Conservation (phyloP, 2,888 invertebrate genomes). For the Lysandra coridon region DNA sequence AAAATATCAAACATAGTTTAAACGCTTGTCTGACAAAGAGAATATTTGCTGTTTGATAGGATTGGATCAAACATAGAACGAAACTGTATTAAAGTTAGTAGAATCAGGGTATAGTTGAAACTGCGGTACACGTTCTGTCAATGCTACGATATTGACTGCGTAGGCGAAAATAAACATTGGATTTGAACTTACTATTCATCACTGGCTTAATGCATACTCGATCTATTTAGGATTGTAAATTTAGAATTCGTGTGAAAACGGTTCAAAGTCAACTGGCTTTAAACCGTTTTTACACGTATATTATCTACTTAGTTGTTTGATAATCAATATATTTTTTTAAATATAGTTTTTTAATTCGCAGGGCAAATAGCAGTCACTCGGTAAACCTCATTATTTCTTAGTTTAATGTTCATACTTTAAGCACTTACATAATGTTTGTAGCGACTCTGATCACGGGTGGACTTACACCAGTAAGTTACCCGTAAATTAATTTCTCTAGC, state of each 20-base stretch:
- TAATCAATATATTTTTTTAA: not conserved
- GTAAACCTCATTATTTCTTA: too few species aligned
- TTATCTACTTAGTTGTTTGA: not conserved
- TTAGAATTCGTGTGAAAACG: too few species aligned
- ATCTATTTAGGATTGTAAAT: not conserved
- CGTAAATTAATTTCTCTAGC: too few species aligned
- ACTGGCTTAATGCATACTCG: constrained; percentile 33
- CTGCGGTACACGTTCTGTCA: constrained; percentile 39
- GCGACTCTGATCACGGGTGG: too few species aligned
- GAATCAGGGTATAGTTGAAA: constrained; percentile 26
- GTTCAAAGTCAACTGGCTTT: not conserved
- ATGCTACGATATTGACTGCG: constrained; percentile 42
- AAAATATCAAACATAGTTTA: not conserved
- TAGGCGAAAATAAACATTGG: constrained; percentile 40
- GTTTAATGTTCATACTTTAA: too few species aligned
- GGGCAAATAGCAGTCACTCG: too few species aligned
- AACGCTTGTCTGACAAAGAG: too few species aligned
- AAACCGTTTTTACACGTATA: not conserved
- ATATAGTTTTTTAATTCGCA: not conserved
- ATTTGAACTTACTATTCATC: constrained; percentile 35
- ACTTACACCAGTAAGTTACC: too few species aligned
- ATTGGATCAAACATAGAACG: too few species aligned
- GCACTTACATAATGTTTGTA: too few species aligned
- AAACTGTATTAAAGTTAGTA: not conserved
- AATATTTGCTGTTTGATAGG: not conserved